Conservation (phyloP, 2,888 invertebrate species). For the Eupithecia subumbrata region DNA sequence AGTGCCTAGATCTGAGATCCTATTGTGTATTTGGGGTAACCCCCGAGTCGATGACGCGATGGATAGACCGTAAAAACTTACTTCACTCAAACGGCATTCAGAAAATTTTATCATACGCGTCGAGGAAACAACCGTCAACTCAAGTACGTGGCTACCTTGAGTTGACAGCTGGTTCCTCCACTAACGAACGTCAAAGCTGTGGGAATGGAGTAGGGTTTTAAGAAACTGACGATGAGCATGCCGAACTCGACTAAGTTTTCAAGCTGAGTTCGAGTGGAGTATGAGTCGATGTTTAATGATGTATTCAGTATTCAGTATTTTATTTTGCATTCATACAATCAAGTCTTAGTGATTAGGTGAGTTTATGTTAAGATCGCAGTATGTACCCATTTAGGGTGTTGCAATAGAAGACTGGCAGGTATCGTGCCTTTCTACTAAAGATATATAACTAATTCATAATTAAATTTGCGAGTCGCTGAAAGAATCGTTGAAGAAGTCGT, state of each 20-base stretch:
- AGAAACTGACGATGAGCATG: background rate
- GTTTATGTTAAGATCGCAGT: too few species aligned
- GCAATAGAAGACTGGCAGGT: too few species aligned
- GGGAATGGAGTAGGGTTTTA: background rate
- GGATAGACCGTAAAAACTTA: background rate
- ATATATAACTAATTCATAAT: too few species aligned
- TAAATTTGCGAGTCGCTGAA: too few species aligned
- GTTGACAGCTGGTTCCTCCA: background rate
- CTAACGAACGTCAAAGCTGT: background rate
- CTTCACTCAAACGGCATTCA: background rate
- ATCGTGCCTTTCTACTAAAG: too few species aligned
- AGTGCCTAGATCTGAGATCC: too few species aligned
- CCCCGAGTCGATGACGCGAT: background rate
- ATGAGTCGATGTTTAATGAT: background rate
- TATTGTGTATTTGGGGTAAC: background rate
- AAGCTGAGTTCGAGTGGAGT: background rate
- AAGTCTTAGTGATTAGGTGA: too few species aligned
- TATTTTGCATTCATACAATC: too few species aligned
- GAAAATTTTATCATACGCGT: background rate
- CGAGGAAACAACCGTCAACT: background rate
- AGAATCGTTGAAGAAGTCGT: too few species aligned
- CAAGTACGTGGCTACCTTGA: background rate
- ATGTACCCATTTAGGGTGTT: too few species aligned
- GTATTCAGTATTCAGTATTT: too few species aligned
- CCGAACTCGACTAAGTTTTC: background rate